phyloP scores from a whole-genome alignment of 2,888 invertebrate species.

The Tenthredo notha region DNA sequence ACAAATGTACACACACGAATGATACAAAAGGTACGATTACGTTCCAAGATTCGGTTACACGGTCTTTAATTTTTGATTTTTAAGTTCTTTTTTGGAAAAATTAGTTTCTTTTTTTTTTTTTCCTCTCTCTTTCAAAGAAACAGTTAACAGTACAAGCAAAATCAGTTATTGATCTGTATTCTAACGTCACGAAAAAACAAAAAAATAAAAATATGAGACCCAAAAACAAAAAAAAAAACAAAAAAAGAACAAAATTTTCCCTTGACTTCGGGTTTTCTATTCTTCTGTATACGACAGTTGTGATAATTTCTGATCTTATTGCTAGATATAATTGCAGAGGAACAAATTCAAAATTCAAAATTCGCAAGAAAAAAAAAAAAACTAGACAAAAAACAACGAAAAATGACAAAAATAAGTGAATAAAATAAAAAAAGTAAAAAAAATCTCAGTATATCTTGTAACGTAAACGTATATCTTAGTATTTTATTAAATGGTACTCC shows the following conservation, averaged over 20 bases:
- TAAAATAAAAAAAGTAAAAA: slow-evolving; percentile 52
- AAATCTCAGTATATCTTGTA: slow-evolving; percentile 7
- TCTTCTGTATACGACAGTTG: no score
- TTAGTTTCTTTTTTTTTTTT: neutral
- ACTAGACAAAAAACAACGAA: slow-evolving; percentile 37
- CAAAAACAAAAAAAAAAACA: no score
- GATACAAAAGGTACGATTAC: slow-evolving; percentile 60
- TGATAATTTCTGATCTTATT: neutral
- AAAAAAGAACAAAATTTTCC: no score
- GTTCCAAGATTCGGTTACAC: slow-evolving; percentile 66
- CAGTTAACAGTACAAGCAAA: no score
- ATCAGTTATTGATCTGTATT: no score
- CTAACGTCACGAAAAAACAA: no score
- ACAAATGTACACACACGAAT: slow-evolving; percentile 14
- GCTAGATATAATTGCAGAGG: neutral
- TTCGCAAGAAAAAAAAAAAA: neutral
- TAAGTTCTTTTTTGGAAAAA: neutral
- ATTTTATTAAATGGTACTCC: slow-evolving; percentile 56
- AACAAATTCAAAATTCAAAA: neutral
- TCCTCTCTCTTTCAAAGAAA: neutral
- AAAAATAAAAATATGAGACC: no score
- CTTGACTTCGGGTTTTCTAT: no score
- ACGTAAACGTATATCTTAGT: slow-evolving; percentile 39
- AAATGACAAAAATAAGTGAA: slow-evolving; percentile 19
- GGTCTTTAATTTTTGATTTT: neutral